A percentile compares a stretch with the other conserved stretches of the same genome.
Conservation (phyloP, 2,797 vertebrate genomes). For the Typhlichthys eigenmanni region DNA sequence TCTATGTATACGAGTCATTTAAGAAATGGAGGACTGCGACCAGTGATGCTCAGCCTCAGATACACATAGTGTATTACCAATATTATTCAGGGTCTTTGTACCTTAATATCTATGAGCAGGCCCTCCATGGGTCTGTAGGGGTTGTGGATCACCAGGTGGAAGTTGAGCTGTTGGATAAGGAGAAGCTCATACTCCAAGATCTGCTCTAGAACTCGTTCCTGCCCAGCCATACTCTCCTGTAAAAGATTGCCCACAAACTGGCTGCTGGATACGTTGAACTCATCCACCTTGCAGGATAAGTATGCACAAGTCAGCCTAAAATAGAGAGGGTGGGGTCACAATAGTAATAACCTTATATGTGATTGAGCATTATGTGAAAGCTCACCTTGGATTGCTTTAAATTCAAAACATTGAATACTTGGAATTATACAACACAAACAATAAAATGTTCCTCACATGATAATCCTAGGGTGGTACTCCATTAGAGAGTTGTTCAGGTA, state of each 20-base stretch:
- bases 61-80: background rate
- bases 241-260: constrained; percentile 94
- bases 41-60: background rate
- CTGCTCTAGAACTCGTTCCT: constrained; percentile 89
- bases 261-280: constrained; percentile 96
- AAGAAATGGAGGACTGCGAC: background rate
- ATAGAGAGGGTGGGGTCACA: background rate
- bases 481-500: constrained; percentile 96
- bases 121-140: constrained; percentile 96
- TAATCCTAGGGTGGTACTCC: constrained; percentile 94
- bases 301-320: constrained; percentile 82
- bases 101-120: constrained; percentile 95
- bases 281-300: constrained; percentile 96
- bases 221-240: constrained; percentile 84
- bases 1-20: too few relatives aligned
- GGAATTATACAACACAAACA: background rate
- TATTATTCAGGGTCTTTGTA: constrained; percentile 38
- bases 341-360: background rate
- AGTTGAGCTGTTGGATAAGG: constrained; percentile 95
- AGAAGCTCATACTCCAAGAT: constrained; percentile 94
- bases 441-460: constrained; percentile 85
- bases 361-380: background rate
- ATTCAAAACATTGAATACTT: background rate
- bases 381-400: background rate
- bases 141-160: constrained; percentile 94